Percentiles rank a stretch among this genome's conserved stretches.
phyloP scores from a whole-genome alignment of 2,797 vertebrate species.

The Silurus aristotelis region DNA sequence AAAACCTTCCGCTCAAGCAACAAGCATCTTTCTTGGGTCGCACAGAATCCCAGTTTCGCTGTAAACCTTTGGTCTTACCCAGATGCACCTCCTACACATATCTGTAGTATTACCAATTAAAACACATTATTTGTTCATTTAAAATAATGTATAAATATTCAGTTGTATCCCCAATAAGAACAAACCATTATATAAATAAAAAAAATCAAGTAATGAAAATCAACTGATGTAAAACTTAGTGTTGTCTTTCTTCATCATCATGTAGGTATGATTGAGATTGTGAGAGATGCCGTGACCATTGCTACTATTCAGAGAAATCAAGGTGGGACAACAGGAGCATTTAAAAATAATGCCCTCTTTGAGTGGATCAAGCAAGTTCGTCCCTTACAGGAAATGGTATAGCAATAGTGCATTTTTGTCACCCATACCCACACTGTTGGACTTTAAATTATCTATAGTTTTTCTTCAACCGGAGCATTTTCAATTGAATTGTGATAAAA shows the following conservation, averaged over 20 bases:
- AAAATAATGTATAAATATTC: neutral
- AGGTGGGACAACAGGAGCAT: conserved; percentile 69
- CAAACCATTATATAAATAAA: neutral
- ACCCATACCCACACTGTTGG: neutral
- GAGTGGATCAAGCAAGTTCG: conserved; percentile 77
- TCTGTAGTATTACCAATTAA: neutral
- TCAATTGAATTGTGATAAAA: neutral
- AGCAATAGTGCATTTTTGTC: neutral
- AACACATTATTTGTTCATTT: neutral
- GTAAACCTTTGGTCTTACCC: neutral
- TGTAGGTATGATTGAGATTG: conserved; percentile 80
- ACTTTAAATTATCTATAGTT: neutral
- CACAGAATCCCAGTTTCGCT: no score
- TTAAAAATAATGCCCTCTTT: conserved; percentile 74
- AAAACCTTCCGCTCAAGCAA: neutral
- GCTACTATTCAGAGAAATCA: conserved; percentile 71
- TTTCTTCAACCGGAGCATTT: neutral
- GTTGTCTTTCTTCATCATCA: conserved; percentile 7
- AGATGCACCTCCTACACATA: neutral
- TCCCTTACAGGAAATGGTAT: conserved; percentile 74
- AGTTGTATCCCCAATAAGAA: neutral
- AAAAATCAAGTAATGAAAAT: neutral
- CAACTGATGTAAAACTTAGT: neutral
- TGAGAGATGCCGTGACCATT: conserved; percentile 74
- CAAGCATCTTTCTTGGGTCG: neutral